These are phyloP conservation scores for Leucoptera coffeella DNA, from an alignment of 2,888 invertebrate genomes.

Conservation along the genomic window DNA sequence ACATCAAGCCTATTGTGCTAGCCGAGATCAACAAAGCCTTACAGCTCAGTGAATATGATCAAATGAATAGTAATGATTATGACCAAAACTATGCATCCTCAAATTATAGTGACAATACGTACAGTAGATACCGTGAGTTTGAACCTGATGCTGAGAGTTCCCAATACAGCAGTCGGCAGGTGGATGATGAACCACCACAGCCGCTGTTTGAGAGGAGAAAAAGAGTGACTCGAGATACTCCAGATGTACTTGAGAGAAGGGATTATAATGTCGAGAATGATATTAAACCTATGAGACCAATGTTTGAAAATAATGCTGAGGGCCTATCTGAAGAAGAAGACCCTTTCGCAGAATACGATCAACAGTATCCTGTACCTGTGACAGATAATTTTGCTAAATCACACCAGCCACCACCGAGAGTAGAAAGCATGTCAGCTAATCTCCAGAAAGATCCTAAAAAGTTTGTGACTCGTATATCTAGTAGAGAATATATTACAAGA, in stretches of 20 bases:
- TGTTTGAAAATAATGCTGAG: slow-evolving; percentile 22
- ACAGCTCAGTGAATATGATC: slow-evolving; percentile 30
- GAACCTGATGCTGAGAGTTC: not conserved
- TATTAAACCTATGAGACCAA: slow-evolving; percentile 12
- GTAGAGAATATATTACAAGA: no score
- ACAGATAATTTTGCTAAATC: slow-evolving; percentile 29
- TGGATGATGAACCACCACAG: not conserved
- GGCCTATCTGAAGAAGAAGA: slow-evolving; percentile 32
- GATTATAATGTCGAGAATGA: slow-evolving; percentile 8
- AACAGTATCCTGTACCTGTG: slow-evolving; percentile 43
- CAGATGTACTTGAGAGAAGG: slow-evolving; percentile 4
- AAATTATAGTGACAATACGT: slow-evolving; percentile 7
- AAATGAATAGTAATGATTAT: slow-evolving; percentile 8
- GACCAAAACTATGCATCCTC: slow-evolving; percentile 12
- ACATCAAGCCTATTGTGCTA: slow-evolving; percentile 54
- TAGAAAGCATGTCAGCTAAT: no score
- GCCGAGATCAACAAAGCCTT: slow-evolving; percentile 53
- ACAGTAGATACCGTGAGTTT: slow-evolving; percentile 3
- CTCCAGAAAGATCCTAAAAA: not conserved
- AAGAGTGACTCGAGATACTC: slow-evolving; percentile 10
- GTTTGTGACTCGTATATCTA: not conserved
- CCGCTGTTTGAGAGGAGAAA: slow-evolving; percentile 18
- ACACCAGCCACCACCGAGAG: not conserved
- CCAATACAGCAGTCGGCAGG: not conserved
- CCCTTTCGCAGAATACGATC: slow-evolving; percentile 38